Base-by-base conservation (phyloP, 2,888 invertebrate genomes). In the Embidobia sp. region DNA sequence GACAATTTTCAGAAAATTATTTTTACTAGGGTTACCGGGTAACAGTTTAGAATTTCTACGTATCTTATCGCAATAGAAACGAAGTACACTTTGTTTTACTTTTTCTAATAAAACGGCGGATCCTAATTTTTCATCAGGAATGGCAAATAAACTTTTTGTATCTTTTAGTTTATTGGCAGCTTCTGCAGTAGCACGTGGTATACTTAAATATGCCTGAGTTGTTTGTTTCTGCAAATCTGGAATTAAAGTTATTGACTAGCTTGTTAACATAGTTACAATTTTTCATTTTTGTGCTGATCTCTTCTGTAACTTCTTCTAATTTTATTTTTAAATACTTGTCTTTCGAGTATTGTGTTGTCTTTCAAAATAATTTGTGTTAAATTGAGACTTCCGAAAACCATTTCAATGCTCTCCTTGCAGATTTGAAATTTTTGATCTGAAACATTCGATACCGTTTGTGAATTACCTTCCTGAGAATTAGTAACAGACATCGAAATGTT, bases 21-120 rank as follows among this genome's bases (percentile, higher is more conserved):
- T n/a, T n/a, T n/a, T n/a, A n/a, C n/a, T n/a, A n/a, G n/a, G n/a
- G n/a, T n/a, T 51, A 3, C 51, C 49, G 18, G 49, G 51, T 16
- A 51, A 35, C 11, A 51, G 7, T 35, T 35, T 19, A 1, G 35
- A 51, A 22, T 51, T 51, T 1, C 51, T 22, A 13, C 13, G 33
- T n/a, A 22, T 51, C n/a, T 51, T 13, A 16, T 51, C 22, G n/a
- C 22, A 51, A 15, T 35, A 22, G 8, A 35, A 35, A 35, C 19
- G 7, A 5, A 51, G 8, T 1, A 51, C 35, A 3, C 1, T 51
- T 13, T 51, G 29, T 22, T 51, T 51, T 5, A 8, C 33, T 49
- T 31, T 5, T 31, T 49, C 31, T 11, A 16, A 18, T 13, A 31
- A 18, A 13, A 13, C 13, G 10, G n/a, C 31, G 8, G 18, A n/a